Evolutionary conservation across 2,888 invertebrate genomes (phyloP).

Genomic region (Corythucha ciliata): DNA sequence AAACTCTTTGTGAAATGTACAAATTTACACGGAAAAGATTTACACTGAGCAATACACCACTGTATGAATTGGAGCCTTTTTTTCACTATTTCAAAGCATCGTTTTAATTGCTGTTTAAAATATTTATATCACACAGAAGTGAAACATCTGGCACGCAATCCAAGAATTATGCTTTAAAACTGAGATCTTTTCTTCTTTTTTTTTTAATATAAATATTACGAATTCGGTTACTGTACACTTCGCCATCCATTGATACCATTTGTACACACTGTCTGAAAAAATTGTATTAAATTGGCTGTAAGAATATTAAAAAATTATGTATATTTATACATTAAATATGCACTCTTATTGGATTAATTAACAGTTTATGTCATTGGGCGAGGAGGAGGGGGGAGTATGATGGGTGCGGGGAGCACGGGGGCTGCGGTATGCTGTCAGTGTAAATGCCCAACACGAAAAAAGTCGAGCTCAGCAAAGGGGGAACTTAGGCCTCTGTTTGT

Average conservation of each 20-base stretch:
- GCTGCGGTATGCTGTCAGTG: conserved; percentile 30
- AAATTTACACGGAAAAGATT: conserved; percentile 27
- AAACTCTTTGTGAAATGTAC: conserved; percentile 19
- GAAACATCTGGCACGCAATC: no score
- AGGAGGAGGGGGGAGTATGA: no score
- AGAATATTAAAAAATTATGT: conserved; percentile 14
- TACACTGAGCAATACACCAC: conserved; percentile 32
- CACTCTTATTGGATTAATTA: no score
- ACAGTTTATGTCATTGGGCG: no score
- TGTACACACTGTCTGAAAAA: conserved; percentile 21
- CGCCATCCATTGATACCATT: conserved; percentile 18
- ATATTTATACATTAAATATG: conserved; percentile 18
- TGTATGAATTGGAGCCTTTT: conserved; percentile 18
- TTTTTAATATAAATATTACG: conserved; percentile 24
- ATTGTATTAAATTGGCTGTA: conserved; percentile 17
- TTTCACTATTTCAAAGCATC: not conserved
- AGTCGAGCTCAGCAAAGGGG: conserved; percentile 13
- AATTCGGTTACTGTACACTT: conserved; percentile 23
- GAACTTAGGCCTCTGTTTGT: conserved; percentile 28
- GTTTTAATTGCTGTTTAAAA: conserved; percentile 8
- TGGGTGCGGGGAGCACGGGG: no score
- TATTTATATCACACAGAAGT: conserved; percentile 6
- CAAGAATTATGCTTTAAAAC: no score
- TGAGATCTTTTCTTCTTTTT: conserved; percentile 19
- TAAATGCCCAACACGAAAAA: conserved; percentile 27